Evolutionary conservation across 1,140 invertebrate species (phyloP), one percentile per base, ranked within the genome.

Genomic region (Dreissena rostriformis): DNA sequence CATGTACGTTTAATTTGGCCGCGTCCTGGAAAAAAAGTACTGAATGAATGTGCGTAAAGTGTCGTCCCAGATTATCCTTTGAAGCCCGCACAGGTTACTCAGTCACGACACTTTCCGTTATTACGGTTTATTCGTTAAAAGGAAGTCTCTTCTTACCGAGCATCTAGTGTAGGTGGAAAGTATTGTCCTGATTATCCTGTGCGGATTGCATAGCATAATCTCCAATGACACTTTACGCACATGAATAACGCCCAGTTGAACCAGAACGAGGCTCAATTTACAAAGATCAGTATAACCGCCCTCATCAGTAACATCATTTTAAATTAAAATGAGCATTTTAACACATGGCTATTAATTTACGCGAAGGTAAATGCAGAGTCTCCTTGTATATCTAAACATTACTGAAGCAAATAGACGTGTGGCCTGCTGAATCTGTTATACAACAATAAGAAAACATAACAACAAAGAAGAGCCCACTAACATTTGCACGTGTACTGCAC

Each of bases 401-500:
- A 61, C 17, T 24, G 57, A 39, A 61, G 57, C 22, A 4, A 61
- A 6, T 61, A 6, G 22, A n/a, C 17, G 57, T 61, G 22, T 6
- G 6, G 17, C 17, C 57, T n/a, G 17, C 22, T 61, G 17, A 2
- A 61, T 24, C 2, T n/a, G 57, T n/a, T 2, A n/a, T n/a, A 61
- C 12, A 5, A 61, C 2, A 61, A 5, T 24, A n/a, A 61, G 17
- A 24, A 2, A 61, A n/a, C 22, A 24, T 4, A 2, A 61, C 57
- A 61, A 2, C 2, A 61, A 11, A 61, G 17, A n/a, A 61, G 17
- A 2, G 12, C 57, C 4, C 8, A 79, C 84, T 73, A 88, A 94
- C 95, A 96, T 94, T 97, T 97, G 4, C 98, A 92, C 8, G 78
- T 90, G 55, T 97, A 94, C 93, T 98, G 97, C 52, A 98, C 94